Evolutionary conservation across 1,140 invertebrate genomes (phyloP).

Genomic region (Lepidostoma basale): DNA sequence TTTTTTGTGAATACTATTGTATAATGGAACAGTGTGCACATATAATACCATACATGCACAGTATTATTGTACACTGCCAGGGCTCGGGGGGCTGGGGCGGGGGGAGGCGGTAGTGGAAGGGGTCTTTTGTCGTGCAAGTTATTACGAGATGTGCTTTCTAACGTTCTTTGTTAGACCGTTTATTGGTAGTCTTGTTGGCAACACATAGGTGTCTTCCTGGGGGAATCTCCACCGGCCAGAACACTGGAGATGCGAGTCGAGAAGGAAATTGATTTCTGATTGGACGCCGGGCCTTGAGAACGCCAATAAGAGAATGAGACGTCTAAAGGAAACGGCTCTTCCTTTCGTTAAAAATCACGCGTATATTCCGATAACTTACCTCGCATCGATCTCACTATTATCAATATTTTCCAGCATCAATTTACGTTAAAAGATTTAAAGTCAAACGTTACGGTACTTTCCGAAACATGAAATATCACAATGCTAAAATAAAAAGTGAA

Average conservation of each 20-base stretch:
- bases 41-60: background rate
- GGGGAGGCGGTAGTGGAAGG: background rate
- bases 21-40: conserved; percentile 34
- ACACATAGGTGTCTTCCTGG: no score
- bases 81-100: background rate
- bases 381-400: no score
- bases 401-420: no score
- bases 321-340: no score
- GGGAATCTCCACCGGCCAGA: background rate
- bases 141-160: background rate
- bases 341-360: no score
- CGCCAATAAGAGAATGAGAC: no score
- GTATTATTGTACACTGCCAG: background rate
- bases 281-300: background rate
- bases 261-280: background rate
- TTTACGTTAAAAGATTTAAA: no score
- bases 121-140: conserved; percentile 4
- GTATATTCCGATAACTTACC: background rate
- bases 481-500: no score
- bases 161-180: no score
- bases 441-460: no score
- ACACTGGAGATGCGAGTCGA: background rate
- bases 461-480: no score
- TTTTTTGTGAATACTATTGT: conserved; percentile 42
- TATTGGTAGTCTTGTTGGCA: no score